phyloP scores from a whole-genome alignment of 1,140 invertebrate genomes.

The Antheraea pernyi region DNA sequence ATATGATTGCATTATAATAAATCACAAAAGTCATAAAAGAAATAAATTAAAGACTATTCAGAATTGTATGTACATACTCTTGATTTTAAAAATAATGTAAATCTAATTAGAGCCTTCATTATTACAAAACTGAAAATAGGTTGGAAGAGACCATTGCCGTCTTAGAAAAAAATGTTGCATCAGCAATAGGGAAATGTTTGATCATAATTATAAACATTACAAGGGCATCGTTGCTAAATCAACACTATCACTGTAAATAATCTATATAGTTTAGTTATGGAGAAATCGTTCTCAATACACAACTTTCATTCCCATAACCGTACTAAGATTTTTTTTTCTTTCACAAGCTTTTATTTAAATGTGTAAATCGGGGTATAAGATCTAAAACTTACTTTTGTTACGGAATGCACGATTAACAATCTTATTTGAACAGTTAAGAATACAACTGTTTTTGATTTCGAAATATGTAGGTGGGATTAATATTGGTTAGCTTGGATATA shows the following conservation, averaged over 20 bases:
- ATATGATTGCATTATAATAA: no score
- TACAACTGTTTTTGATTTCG: constrained; percentile 24
- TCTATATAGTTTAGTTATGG: constrained; percentile 1
- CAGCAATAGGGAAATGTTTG: no score
- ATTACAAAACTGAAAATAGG: no score
- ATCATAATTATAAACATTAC: no score
- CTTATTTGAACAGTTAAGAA: constrained; percentile 25
- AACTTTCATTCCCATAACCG: constrained; percentile 2
- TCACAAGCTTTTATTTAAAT: no score
- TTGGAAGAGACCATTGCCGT: no score
- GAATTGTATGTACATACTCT: no score
- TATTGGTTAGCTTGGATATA: constrained; percentile 15
- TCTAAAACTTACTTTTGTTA: constrained; percentile 4
- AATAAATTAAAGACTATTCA: no score
- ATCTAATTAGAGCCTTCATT: no score
- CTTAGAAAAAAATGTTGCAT: no score
- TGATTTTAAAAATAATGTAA: no score
- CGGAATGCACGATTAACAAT: constrained; percentile 22
- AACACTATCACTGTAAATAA: not conserved
- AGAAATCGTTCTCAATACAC: not conserved
- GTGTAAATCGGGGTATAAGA: constrained; percentile 17
- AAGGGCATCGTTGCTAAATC: not conserved
- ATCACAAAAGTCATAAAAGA: no score
- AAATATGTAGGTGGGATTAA: constrained; percentile 25
- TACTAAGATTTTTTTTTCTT: not conserved